Evolutionary conservation across 1,140 invertebrate genomes (phyloP).

Genomic region (Globodera rostochiensis): DNA sequence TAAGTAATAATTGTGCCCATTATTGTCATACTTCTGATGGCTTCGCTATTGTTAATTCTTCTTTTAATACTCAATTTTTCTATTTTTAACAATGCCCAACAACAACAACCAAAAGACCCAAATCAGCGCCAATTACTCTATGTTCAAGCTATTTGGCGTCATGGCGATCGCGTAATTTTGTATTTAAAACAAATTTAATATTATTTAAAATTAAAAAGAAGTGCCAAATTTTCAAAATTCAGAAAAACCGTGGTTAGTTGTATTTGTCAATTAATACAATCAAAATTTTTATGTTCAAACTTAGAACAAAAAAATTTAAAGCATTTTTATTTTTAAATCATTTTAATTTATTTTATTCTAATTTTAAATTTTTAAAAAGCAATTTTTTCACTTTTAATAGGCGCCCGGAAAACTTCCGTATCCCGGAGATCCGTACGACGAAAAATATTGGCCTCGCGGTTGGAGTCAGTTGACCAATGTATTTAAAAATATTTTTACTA

Average conservation of each 20-base stretch:
- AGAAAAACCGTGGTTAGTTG: too few species aligned
- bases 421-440: slow-evolving; percentile 20
- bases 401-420: slow-evolving; percentile 12
- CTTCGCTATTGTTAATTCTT: not conserved
- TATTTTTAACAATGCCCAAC: not conserved
- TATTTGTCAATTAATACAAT: too few species aligned
- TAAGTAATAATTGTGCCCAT: not conserved
- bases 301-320: too few species aligned
- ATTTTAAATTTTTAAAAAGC: not conserved
- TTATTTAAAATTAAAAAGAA: not conserved
- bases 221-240: too few species aligned
- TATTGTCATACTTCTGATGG: not conserved
- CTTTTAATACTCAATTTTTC: not conserved
- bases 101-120: not conserved
- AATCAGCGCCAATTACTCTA: not conserved
- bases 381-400: not conserved
- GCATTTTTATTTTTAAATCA: too few species aligned
- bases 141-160: slow-evolving; percentile 23
- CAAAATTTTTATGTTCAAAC: too few species aligned
- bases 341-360: not conserved
- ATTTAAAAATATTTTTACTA: not conserved
- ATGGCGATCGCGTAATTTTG: slow-evolving; percentile 16
- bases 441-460: slow-evolving; percentile 24
- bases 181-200: not conserved
- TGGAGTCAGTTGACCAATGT: slow-evolving; percentile 28